Percentiles rank a stretch among this genome's conserved stretches.
Evolutionary conservation across 2,797 vertebrate genomes (phyloP).

Genomic region (Lithobates sylvaticus): DNA sequence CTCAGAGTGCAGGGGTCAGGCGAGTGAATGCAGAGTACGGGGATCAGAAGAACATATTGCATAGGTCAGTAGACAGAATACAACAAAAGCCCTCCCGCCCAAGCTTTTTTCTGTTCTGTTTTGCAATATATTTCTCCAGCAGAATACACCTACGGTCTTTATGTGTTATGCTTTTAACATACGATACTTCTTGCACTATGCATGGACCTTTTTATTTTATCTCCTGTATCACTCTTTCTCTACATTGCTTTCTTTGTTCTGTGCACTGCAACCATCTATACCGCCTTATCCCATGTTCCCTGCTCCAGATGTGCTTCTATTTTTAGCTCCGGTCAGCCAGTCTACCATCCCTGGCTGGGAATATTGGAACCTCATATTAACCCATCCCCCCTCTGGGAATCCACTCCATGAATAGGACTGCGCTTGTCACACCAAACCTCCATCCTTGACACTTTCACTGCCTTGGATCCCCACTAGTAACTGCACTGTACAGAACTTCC

Average conservation of each 20-base stretch:
- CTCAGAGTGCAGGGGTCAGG: no score
- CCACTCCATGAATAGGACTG: background rate
- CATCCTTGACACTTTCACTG: conserved; percentile 5
- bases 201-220: background rate
- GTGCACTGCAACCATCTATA: background rate
- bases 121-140: no score
- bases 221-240: background rate
- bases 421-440: background rate
- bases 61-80: no score
- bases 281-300: background rate
- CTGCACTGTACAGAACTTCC: background rate
- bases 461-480: background rate
- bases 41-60: no score
- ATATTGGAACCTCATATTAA: conserved; percentile 22
- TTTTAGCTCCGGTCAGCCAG: conserved; percentile 10
- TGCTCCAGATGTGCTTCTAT: conserved; percentile 47
- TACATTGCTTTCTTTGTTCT: background rate
- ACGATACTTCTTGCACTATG: no score
- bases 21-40: no score
- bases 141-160: no score
- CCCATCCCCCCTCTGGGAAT: conserved; percentile 23
- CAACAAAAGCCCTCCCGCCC: no score
- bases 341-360: conserved; percentile 27
- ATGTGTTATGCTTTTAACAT: background rate
- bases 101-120: no score